Conservation (phyloP, 2,113 vertebrate species). For the Vicugna pacos region DNA sequence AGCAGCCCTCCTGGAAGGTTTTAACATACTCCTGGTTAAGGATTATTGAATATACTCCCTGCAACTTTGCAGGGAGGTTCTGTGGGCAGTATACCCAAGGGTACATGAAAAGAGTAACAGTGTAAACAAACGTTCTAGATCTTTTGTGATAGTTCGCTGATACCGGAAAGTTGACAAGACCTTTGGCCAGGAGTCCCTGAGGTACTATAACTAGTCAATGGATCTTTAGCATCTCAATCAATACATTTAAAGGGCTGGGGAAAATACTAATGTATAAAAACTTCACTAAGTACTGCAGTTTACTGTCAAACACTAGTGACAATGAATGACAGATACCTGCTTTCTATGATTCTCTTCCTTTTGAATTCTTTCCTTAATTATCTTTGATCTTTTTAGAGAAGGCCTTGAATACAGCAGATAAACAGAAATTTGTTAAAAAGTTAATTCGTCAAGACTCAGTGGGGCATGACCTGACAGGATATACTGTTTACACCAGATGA, state of each 20-base stretch:
- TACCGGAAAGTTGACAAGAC: background rate
- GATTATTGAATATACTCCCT: background rate
- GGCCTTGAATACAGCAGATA: background rate
- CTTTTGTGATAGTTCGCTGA: background rate
- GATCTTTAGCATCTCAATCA: background rate
- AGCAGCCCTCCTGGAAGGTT: conserved; percentile 24
- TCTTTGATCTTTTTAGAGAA: background rate
- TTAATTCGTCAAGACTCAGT: conserved; percentile 4
- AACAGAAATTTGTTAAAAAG: conserved; percentile 33
- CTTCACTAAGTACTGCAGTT: background rate
- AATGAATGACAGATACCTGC: background rate
- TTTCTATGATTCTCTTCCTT: conserved; percentile 17
- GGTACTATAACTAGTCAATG: background rate
- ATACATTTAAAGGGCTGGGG: background rate
- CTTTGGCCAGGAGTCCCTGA: background rate
- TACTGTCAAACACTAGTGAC: background rate
- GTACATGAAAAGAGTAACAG: background rate
- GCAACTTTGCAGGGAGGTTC: background rate
- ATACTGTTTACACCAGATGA: background rate
- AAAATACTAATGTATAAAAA: background rate
- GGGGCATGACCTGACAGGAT: background rate
- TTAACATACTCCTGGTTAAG: background rate
- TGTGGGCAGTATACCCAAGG: background rate
- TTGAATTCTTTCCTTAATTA: conserved; percentile 2
- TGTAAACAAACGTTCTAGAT: background rate